Conservation (phyloP, 2,888 invertebrate species). For the Andricus quercusramuli region DNA sequence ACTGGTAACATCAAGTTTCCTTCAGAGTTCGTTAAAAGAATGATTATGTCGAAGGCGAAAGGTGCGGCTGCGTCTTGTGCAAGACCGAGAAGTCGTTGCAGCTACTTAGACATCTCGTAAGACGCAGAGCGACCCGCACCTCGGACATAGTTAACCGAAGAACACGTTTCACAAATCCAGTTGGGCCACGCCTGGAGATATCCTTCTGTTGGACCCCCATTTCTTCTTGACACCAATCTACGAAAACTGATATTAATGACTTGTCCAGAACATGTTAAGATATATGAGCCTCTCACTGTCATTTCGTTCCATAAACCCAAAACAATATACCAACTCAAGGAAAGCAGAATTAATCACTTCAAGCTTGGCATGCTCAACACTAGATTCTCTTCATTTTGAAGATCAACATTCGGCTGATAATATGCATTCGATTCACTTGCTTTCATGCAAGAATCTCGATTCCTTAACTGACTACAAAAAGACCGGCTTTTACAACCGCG, state of each 20-base stretch:
- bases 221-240: neutral
- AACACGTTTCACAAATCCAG: constrained; percentile 8
- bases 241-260: constrained; percentile 8
- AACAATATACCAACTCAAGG: neutral
- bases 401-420: constrained; percentile 27
- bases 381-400: constrained; percentile 21
- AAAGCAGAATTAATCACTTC: constrained; percentile 6
- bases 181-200: constrained; percentile 3
- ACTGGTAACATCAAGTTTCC: constrained; percentile 32
- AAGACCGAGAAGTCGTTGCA: constrained; percentile 46
- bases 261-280: neutral
- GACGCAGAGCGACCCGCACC: neutral
- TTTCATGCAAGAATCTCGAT: constrained; percentile 19
- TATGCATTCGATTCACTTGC: constrained; percentile 13
- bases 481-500: neutral
- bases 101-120: constrained; percentile 35
- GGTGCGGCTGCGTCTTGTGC: constrained; percentile 56
- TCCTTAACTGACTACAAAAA: neutral
- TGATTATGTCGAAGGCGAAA: constrained; percentile 58
- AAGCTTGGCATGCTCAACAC: constrained; percentile 1
- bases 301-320: neutral
- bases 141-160: neutral
- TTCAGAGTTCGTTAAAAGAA: constrained; percentile 58
- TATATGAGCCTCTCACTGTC: neutral
- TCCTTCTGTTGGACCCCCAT: constrained; percentile 1